These are phyloP conservation scores for Plagodis pulveraria DNA, from an alignment of 2,888 invertebrate genomes.

Conservation along the genomic window DNA sequence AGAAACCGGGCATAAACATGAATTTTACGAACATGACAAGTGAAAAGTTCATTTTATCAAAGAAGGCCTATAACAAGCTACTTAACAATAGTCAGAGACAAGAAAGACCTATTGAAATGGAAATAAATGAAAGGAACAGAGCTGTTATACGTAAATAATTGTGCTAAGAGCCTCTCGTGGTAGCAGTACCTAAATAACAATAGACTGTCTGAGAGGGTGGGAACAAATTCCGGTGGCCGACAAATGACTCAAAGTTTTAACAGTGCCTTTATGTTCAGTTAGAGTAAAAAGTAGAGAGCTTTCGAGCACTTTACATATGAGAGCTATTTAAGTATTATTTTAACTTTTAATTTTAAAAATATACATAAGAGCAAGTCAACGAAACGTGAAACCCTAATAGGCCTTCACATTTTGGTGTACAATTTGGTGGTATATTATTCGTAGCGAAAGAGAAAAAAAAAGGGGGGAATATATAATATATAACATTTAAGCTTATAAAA, in stretches of 20 bases:
- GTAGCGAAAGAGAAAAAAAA: no score
- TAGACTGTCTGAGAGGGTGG: slow-evolving; percentile 1
- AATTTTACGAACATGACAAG: no score
- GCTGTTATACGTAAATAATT: slow-evolving; percentile 16
- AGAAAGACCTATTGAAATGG: slow-evolving; percentile 1
- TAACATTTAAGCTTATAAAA: no score
- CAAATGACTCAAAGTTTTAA: slow-evolving; percentile 17
- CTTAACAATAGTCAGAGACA: background rate
- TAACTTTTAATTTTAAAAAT: background rate
- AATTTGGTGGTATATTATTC: no score
- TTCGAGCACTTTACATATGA: background rate
- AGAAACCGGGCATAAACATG: no score
- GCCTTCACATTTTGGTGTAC: no score
- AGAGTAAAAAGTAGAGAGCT: slow-evolving; percentile 3
- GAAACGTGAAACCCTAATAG: no score
- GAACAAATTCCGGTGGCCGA: slow-evolving; percentile 7
- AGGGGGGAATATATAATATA: no score
- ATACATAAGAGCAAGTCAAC: no score
- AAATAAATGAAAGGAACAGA: slow-evolving; percentile 4
- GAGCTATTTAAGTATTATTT: background rate
- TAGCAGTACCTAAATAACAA: slow-evolving; percentile 23
- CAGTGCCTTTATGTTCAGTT: slow-evolving; percentile 3
- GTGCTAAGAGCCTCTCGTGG: slow-evolving; percentile 19
- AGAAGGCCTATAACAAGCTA: background rate
- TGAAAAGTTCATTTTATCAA: no score